Conservation (phyloP, 2,797 vertebrate species). For the Karalla daura region DNA sequence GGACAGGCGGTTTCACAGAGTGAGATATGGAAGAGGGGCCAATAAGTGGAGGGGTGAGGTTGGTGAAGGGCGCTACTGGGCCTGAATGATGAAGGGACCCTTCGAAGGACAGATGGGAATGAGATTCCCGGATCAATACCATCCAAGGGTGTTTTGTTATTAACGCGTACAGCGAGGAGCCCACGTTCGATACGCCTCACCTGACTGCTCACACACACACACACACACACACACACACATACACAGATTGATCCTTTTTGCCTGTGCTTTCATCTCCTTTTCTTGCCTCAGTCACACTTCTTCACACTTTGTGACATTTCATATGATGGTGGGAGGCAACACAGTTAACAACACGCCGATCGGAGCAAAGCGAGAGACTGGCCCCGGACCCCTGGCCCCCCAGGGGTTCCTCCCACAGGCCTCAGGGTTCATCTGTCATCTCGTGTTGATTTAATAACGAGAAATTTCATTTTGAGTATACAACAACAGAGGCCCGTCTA, state of each 20-base stretch:
- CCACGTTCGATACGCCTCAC: conserved; percentile 52
- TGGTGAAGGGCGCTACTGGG: conserved; percentile 12
- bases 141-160: conserved; percentile 71
- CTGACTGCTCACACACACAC: conserved; percentile 25
- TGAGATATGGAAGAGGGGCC: background rate
- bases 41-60: background rate
- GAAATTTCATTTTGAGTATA: background rate
- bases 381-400: background rate
- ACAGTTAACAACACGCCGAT: background rate
- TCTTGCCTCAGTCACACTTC: background rate
- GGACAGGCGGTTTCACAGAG: conserved; percentile 7
- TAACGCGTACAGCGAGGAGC: conserved; percentile 58
- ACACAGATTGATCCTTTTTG: conserved; percentile 5
- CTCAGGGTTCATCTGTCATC: background rate
- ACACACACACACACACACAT: background rate
- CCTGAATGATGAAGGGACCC: conserved; percentile 57
- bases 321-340: background rate
- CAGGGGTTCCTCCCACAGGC: background rate
- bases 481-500: background rate
- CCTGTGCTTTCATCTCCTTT: conserved; percentile 11
- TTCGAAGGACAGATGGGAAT: conserved; percentile 69
- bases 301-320: conserved; percentile 6
- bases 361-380: background rate
- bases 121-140: conserved; percentile 73
- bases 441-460: background rate